phyloP scores from a whole-genome alignment of 1,140 invertebrate species.

The Cardiocondyla obscurior region DNA sequence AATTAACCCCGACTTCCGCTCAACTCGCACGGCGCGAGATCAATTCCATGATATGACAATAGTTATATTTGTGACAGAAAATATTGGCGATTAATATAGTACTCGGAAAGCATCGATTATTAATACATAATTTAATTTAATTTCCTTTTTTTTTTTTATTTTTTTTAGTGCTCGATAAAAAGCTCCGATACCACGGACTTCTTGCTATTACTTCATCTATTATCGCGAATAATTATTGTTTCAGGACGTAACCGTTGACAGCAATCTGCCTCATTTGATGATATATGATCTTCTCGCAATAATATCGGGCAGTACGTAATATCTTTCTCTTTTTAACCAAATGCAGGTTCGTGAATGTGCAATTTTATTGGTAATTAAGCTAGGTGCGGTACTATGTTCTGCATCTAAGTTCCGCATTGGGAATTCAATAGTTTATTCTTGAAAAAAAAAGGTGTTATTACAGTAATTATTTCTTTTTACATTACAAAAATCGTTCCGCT shows the following conservation, averaged over 20 bases:
- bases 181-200: too few relatives aligned
- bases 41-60: not conserved
- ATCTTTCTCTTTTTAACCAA: not conserved
- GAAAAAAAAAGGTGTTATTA: constrained; percentile 1
- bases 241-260: not conserved
- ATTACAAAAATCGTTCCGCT: not conserved
- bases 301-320: not conserved
- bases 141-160: not conserved
- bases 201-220: not conserved
- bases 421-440: not conserved
- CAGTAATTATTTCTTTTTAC: not conserved
- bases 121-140: not conserved
- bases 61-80: not conserved
- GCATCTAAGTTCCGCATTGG: not conserved
- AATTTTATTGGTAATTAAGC: constrained; percentile 11
- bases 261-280: not conserved
- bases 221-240: not conserved
- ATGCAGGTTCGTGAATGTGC: not conserved
- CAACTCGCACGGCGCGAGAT: not conserved
- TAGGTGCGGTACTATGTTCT: not conserved
- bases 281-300: not conserved
- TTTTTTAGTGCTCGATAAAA: too few relatives aligned
- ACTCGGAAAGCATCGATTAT: not conserved
- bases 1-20: not conserved
- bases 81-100: not conserved